Evolutionary conservation across 2,888 invertebrate genomes (phyloP), one percentile per base, ranked within the genome.

Genomic region (Molorchus minor): DNA sequence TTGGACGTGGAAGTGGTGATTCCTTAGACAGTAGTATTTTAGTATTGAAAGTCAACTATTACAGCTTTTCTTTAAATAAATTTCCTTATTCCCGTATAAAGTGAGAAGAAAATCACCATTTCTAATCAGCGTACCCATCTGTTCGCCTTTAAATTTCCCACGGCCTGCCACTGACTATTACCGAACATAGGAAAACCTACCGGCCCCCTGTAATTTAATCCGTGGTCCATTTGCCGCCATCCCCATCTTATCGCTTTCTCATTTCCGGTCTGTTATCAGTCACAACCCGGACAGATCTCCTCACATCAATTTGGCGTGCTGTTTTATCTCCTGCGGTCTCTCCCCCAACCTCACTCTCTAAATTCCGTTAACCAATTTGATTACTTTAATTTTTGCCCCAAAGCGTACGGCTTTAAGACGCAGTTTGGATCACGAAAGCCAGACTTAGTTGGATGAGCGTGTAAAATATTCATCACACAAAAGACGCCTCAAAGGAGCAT

Each of bases 241-340:
- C 64, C 64, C 65, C 66, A 49, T 68, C 71, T 72, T 70, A 72
- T 72, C 71, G 65, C 61, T 65, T 69, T 68, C 71, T 71, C 68
- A 71, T 71, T 72, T 71, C 72, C 71, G 58, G 56, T 52, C 57
- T 58, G 71, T 71, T 72, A 71, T 72, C 72, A 67, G 62, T 65
- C 58, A 64, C 65, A 41, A 46, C 49, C 44, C 58, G 55, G 58
- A 55, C 55, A 62, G 61, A 61, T 66, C 59, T 57, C 61, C 54
- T 43, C 45, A 51, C 64, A 62, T 65, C 67, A 64, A 65, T 63
- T 58, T 49, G 51, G 59, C 55, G 46, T 60, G 49, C 45, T 58
- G 64, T 58, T 64, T 61, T 60, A 62, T 61, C 62, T 56, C 62
- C 47, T 56, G 58, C 58, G 65, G 62, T 65, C 52, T 51, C 57